Evolutionary conservation across 2,888 invertebrate genomes (phyloP).

Genomic region (Ennomos quercinarius): DNA sequence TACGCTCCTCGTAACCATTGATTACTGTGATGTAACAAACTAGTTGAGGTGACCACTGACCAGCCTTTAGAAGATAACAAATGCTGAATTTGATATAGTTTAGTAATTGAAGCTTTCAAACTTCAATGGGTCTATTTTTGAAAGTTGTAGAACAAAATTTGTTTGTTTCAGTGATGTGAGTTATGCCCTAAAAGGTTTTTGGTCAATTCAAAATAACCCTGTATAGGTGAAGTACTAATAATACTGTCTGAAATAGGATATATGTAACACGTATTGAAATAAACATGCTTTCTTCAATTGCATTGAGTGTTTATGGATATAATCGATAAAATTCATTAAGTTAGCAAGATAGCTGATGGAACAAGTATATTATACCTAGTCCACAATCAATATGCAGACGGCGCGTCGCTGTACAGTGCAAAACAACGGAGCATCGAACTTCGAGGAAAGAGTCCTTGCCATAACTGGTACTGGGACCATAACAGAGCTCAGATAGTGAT

Average conservation of each 20-base stretch:
- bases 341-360: constrained; percentile 39
- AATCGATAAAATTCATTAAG: constrained; percentile 12
- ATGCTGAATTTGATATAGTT: not conserved
- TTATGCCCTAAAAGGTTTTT: no score
- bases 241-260: no score
- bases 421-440: constrained; percentile 81
- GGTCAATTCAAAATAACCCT: no score
- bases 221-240: no score
- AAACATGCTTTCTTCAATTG: no score
- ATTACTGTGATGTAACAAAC: constrained; percentile 33
- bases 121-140: not conserved
- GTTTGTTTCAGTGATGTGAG: no score
- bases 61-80: not conserved
- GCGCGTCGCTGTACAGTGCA: constrained; percentile 67
- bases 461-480: constrained; percentile 64
- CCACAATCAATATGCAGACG: constrained; percentile 74
- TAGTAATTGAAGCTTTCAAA: constrained; percentile 4
- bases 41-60: constrained; percentile 4
- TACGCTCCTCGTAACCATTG: constrained; percentile 58
- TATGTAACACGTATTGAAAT: no score
- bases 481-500: constrained; percentile 60
- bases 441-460: constrained; percentile 71
- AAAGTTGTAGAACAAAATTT: no score
- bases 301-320: no score
- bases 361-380: constrained; percentile 42